Base-by-base conservation (phyloP, 2,113 vertebrate genomes). In the Aphelocoma coerulescens region DNA sequence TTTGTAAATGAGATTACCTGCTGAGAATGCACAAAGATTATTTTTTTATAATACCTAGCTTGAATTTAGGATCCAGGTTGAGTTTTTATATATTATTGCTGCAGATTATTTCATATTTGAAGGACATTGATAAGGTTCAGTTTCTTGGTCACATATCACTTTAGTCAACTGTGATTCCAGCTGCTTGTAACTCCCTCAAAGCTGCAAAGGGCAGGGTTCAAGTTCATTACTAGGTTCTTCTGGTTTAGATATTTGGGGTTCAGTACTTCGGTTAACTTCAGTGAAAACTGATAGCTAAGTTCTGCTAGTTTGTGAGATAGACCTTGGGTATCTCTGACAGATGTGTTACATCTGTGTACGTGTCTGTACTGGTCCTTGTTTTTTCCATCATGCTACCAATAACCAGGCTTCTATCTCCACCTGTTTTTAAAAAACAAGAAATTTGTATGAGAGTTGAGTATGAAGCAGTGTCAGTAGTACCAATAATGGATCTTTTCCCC, bases 271-370 rank as follows among this genome's bases (percentile, higher is more conserved):
- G 10, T 88, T 90, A 73, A 49, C 37, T 72, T 49, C 49, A 63
- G 39, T 88, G 83, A 54, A 69, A 85, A 55, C 59, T 49, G 52
- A 26, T 43, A 32, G 33, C 6, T 33, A 43, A 17, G 8, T 48
- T 87, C 52, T 62, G 18, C 41, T 58, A 13, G 43, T 33, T 43
- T 49, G 24, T 83, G 55, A 80, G 49, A 37, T 37, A 80, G 27
- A 9, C 1, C 0, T 15, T 33, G 55, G 23, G 8, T 73, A 24
- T 48, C n/a, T 69, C 0, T 58, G 63, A 52, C 6, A 11, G 49
- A 54, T 63, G 6, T 52, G 24, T 57, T 79, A 61, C 2, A 3
- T 85, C 27, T 32, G 26, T 55, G 62, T 79, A 32, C 1, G 7
- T 84, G 73, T 78, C 52, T 77, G 6, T 71, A 54, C 43, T 43